Base-by-base conservation (phyloP, 2,797 vertebrate genomes). In the Eptatretus atami region DNA sequence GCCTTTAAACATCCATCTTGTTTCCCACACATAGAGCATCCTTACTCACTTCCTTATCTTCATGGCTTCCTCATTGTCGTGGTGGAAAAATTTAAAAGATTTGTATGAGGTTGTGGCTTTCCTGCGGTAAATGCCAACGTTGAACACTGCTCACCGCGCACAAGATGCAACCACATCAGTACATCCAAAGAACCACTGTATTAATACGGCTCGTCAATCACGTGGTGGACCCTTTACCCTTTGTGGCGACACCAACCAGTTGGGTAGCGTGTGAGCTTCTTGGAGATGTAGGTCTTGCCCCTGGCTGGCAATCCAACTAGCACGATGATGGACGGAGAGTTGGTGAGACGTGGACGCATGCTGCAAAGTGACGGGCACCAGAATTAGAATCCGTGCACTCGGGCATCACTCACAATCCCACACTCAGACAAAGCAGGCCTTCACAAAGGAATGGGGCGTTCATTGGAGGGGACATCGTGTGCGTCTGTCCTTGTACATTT, bases 301-400 rank as follows among this genome's bases (percentile, higher is more conserved):
- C 87, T 77, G 0, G 88, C 88, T 0, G 88, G 88, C 53, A 95
- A 77, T 52, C 87, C 88, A 6, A 86, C 88, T 87, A 94, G 94
- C 55, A 95, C 84, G 15, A 94, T 95, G 71, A 94, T 68, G 1
- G 86, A 93, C 0, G 86, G 87, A 0, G 81, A 92, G 68, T 95
- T 94, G 65, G 88, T 94, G 86, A 94, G 94, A 67, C 93, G 86
- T 60, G 85, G 0, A 85, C 87, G 86, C 88, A 94, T 0, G 88
- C 88, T 95, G 67, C 11, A 65, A 24, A 54, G 3, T 69, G 31
- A 67, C 11, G 5, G 67, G 19, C 67, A 9, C 11, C 3, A 66
- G 44, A 63, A n/a, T 31, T 63, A 53, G 53, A 65, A 55, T 52
- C 64, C 65, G 31, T 44, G 31, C 31, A 8, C 6, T 4, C 31